A percentile compares a stretch with the other conserved stretches of the same genome.
Evolutionary conservation across 2,888 invertebrate genomes (phyloP).

Genomic region (Nephrotoma appendiculata): DNA sequence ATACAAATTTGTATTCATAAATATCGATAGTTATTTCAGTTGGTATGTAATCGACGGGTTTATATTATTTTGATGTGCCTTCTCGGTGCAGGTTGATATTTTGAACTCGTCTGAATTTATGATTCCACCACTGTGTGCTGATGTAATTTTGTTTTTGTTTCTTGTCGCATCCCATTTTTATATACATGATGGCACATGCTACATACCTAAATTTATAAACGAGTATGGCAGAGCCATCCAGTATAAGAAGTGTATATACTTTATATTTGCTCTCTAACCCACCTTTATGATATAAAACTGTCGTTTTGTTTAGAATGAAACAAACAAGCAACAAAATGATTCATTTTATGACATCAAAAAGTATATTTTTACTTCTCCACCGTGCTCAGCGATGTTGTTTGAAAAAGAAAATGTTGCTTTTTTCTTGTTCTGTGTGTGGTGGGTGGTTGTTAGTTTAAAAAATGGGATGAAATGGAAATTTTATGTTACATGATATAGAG

Average conservation of each 20-base stretch:
- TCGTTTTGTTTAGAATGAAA: conserved; percentile 1
- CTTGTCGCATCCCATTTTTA: not conserved
- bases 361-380: not conserved
- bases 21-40: not conserved
- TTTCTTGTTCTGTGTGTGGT: not conserved
- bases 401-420: not conserved
- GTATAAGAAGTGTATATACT: not conserved
- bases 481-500: not conserved
- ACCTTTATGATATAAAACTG: not conserved
- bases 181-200: not conserved
- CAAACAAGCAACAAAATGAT: conserved; percentile 3
- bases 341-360: conserved; percentile 4
- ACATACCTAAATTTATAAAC: too few species aligned
- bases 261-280: not conserved
- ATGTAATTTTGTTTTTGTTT: not conserved
- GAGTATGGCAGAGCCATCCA: not conserved
- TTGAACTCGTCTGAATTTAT: not conserved
- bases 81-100: not conserved
- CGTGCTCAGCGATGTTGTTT: not conserved
- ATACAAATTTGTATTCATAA: not conserved
- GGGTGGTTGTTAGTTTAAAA: not conserved
- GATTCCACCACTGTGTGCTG: not conserved
- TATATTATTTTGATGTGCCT: not conserved
- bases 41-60: not conserved
- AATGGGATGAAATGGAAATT: not conserved